A percentile compares a stretch with the other conserved stretches of the same genome.
phyloP scores from a whole-genome alignment of 30 jellyfish, hydroid and myxozoan species.

The Pseudorhiza aurosa region DNA sequence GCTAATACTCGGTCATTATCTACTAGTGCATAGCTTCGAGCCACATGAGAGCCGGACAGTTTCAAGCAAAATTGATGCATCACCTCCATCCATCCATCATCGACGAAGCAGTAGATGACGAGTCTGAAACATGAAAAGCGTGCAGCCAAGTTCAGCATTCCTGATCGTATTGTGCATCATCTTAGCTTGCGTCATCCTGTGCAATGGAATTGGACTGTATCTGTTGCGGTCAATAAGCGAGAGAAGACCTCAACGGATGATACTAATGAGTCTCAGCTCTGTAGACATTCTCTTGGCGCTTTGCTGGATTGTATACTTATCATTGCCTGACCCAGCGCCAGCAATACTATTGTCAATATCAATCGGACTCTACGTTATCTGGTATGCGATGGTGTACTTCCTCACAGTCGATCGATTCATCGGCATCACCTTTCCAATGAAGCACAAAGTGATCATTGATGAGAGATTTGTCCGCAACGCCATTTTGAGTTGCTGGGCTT shows the following conservation, averaged over 20 bases:
- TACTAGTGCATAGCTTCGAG: too few relatives aligned
- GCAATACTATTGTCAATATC: background rate
- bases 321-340: background rate
- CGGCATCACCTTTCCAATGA: constrained; percentile 32
- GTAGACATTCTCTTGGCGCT: background rate
- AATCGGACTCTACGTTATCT: constrained; percentile 11
- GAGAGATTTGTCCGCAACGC: background rate
- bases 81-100: too few relatives aligned
- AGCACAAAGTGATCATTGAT: constrained; percentile 1
- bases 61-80: too few relatives aligned
- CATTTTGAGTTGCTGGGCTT: background rate
- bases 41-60: too few relatives aligned
- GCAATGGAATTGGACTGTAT: background rate
- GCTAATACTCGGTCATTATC: too few relatives aligned
- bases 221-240: background rate
- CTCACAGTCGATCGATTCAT: constrained; percentile 43
- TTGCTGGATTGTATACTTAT: background rate
- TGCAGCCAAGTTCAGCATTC: too few relatives aligned
- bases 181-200: background rate
- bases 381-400: constrained; percentile 38
- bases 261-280: background rate
- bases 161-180: background rate
- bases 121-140: too few relatives aligned
- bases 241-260: background rate
- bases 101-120: too few relatives aligned